Conservation (phyloP, 2,888 invertebrate genomes). For the Muschampia plurimacula region DNA sequence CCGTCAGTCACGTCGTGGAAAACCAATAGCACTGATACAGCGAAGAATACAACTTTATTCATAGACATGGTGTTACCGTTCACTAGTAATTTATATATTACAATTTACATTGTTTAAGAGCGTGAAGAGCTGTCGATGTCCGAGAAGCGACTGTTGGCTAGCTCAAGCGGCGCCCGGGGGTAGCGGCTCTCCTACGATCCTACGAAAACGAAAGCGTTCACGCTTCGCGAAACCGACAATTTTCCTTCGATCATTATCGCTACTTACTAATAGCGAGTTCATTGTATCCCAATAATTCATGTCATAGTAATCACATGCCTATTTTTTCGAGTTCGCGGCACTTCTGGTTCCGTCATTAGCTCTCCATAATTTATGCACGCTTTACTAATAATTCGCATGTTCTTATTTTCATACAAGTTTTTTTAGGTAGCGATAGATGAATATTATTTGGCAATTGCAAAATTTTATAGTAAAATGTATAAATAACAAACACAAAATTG, state of each 20-base stretch:
- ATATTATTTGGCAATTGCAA: background rate
- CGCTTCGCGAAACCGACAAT: conserved; percentile 70
- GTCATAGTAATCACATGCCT: conserved; percentile 59
- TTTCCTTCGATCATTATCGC: conserved; percentile 74
- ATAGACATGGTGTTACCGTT: conserved; percentile 62
- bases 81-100: conserved; percentile 56
- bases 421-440: background rate
- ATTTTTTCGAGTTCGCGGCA: conserved; percentile 52
- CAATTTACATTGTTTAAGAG: conserved; percentile 71
- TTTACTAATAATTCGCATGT: conserved; percentile 29
- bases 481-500: conserved; percentile 46
- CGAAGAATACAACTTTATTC: conserved; percentile 63
- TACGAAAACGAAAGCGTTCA: conserved; percentile 83
- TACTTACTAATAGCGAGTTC: conserved; percentile 68
- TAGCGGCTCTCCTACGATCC: conserved; percentile 60
- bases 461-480: background rate
- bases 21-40: conserved; percentile 60
- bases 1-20: conserved; percentile 54
- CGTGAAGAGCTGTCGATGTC: conserved; percentile 68
- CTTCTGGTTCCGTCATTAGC: conserved; percentile 60
- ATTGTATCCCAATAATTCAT: conserved; percentile 66
- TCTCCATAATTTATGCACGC: conserved; percentile 34
- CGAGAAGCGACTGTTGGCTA: conserved; percentile 67
- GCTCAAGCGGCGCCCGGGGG: conserved; percentile 45
- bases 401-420: conserved; percentile 18